Evolutionary conservation across 1,140 invertebrate species (phyloP).

Genomic region (Trichonephila clavipes): DNA sequence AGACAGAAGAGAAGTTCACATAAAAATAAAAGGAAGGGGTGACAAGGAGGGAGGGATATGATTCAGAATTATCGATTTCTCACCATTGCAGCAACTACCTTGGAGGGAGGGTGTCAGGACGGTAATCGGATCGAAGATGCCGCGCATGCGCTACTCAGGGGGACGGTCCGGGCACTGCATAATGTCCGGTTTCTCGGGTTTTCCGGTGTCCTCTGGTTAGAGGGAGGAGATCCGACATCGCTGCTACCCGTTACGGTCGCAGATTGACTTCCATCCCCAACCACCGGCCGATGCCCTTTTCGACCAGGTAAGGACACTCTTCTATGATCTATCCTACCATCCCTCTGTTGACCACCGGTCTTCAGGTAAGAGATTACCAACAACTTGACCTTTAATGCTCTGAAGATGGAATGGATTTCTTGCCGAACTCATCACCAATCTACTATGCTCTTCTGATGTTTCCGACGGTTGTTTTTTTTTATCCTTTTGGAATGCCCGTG

Average conservation of each 20-base stretch:
- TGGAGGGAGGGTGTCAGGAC: slow-evolving; percentile 41
- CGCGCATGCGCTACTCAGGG: slow-evolving; percentile 55
- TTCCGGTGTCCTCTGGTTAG: slow-evolving; percentile 73
- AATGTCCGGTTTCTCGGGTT: slow-evolving; percentile 74
- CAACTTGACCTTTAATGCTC: not conserved
- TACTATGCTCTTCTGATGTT: not conserved
- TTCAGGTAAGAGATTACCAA: not conserved
- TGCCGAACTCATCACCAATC: not conserved
- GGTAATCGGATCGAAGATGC: slow-evolving; percentile 73
- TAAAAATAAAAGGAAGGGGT: not conserved
- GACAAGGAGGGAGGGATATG: slow-evolving; percentile 43
- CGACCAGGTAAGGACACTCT: slow-evolving; percentile 67
- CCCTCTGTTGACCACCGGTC: not conserved
- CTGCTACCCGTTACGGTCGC: slow-evolving; percentile 66
- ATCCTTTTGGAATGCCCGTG: not conserved
- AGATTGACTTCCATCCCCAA: slow-evolving; percentile 44
- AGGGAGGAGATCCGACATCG: slow-evolving; percentile 66
- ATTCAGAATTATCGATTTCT: slow-evolving; percentile 62
- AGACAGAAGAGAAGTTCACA: not conserved
- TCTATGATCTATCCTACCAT: not conserved
- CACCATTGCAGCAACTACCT: slow-evolving; percentile 65
- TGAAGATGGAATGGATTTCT: not conserved
- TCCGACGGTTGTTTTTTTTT: not conserved
- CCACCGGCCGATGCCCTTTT: slow-evolving; percentile 59
- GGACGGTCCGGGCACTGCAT: slow-evolving; percentile 75